These are phyloP conservation scores for Corbicula japonica DNA, from an alignment of 2,888 invertebrate species.

Conservation along the genomic window DNA sequence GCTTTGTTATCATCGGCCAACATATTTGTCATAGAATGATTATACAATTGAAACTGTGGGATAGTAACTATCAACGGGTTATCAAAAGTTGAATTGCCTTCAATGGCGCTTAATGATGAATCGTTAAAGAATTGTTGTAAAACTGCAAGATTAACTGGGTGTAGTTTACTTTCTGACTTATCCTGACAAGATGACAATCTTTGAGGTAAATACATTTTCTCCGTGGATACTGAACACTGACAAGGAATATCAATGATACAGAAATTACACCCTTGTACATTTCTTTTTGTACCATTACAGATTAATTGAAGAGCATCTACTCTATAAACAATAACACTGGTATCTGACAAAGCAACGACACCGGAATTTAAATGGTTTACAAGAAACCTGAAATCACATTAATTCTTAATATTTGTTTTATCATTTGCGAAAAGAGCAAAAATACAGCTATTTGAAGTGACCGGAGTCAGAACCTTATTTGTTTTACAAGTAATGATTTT, in stretches of 20 bases:
- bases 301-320: conserved; percentile 3
- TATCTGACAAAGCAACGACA: background rate
- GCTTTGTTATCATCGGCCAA: background rate
- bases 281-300: conserved; percentile 7
- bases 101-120: conserved; percentile 9
- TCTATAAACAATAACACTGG: conserved; percentile 16
- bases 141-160: conserved; percentile 29
- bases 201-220: conserved; percentile 32
- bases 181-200: conserved; percentile 41
- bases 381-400: conserved; percentile 23
- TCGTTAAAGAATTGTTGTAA: conserved; percentile 29
- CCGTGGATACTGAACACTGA: conserved; percentile 33
- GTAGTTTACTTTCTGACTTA: conserved; percentile 27
- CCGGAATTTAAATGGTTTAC: conserved; percentile 4
- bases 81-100: conserved; percentile 21
- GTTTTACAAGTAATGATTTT: background rate
- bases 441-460: conserved; percentile 1
- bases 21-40: background rate
- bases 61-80: conserved; percentile 22
- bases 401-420: background rate
- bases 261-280: conserved; percentile 10
- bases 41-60: conserved; percentile 22
- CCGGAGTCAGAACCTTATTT: background rate
- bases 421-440: conserved; percentile 14
- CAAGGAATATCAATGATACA: conserved; percentile 18